Conservation (phyloP, 2,888 invertebrate species). For the Polymixis lichenea region DNA sequence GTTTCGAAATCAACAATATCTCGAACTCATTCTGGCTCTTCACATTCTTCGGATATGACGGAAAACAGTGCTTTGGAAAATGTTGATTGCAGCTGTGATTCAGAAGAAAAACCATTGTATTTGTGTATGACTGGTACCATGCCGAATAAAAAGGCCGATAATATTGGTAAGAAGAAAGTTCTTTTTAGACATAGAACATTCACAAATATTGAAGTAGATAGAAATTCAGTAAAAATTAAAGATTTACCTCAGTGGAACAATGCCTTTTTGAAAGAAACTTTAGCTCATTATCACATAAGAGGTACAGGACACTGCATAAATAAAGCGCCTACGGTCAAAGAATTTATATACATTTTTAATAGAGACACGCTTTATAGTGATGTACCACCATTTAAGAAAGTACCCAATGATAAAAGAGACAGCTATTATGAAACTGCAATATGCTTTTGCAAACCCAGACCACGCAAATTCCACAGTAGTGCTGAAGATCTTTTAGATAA, state of each 20-base stretch:
- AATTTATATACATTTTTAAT: slow-evolving; percentile 87
- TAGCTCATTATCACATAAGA: slow-evolving; percentile 86
- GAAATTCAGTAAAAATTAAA: slow-evolving; percentile 79
- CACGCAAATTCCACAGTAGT: slow-evolving; percentile 84
- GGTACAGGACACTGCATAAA: slow-evolving; percentile 89
- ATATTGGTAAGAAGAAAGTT: slow-evolving; percentile 80
- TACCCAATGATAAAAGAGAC: slow-evolving; percentile 79
- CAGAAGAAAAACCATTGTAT: slow-evolving; percentile 78
- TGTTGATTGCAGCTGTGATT: slow-evolving; percentile 84
- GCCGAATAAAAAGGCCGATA: slow-evolving; percentile 80
- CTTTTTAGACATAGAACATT: slow-evolving; percentile 88
- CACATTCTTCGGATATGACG: slow-evolving; percentile 82
- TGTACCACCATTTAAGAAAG: slow-evolving; percentile 79
- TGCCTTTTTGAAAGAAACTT: slow-evolving; percentile 83
- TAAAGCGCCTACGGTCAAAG: slow-evolving; percentile 84
- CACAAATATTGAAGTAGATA: slow-evolving; percentile 86
- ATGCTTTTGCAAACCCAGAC: slow-evolving; percentile 86
- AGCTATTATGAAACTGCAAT: slow-evolving; percentile 88
- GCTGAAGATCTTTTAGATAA: slow-evolving; percentile 86
- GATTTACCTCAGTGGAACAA: slow-evolving; percentile 81
- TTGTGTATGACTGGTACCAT: slow-evolving; percentile 86
- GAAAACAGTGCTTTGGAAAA: slow-evolving; percentile 88
- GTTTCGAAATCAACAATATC: slow-evolving; percentile 74
- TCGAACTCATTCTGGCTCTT: slow-evolving; percentile 81
- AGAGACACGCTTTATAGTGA: slow-evolving; percentile 84